Percentiles rank a stretch among this genome's conserved stretches.
Conservation (phyloP, 2,888 invertebrate species). For the Crocallis elinguaria region DNA sequence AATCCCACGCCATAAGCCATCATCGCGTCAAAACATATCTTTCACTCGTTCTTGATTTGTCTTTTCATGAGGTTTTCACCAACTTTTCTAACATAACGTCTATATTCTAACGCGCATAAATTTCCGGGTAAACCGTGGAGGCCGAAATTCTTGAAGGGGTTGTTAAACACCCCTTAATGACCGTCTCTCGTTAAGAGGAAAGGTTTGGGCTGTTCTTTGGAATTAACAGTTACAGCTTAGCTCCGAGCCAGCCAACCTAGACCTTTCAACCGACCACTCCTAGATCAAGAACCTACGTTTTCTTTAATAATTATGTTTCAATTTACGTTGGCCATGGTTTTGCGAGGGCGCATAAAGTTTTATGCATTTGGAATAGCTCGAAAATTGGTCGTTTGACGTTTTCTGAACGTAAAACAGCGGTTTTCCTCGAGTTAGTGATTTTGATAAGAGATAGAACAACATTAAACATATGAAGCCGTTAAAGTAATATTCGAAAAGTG, state of each 20-base stretch:
- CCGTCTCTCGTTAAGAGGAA: constrained; percentile 72
- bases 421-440: constrained; percentile 36
- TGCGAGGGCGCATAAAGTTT: constrained; percentile 71
- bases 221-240: constrained; percentile 72
- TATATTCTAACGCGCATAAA: constrained; percentile 34
- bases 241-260: constrained; percentile 45
- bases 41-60: too few species aligned
- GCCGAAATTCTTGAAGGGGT: constrained; percentile 36
- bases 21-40: too few species aligned
- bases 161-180: constrained; percentile 74
- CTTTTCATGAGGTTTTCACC: neutral
- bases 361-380: constrained; percentile 76
- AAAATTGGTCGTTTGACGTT: constrained; percentile 75
- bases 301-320: constrained; percentile 40
- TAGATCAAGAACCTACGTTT: neutral
- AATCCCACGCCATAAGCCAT: too few species aligned
- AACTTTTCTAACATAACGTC: constrained; percentile 14
- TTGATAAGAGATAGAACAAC: constrained; percentile 22
- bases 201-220: constrained; percentile 76
- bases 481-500: constrained; percentile 6
- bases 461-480: constrained; percentile 14
- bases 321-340: constrained; percentile 49
- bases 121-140: constrained; percentile 33
- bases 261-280: constrained; percentile 35
- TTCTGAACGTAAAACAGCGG: constrained; percentile 59